These are phyloP conservation scores for Leptogaster cylindrica DNA, from an alignment of 2,888 invertebrate genomes.

Conservation along the genomic window DNA sequence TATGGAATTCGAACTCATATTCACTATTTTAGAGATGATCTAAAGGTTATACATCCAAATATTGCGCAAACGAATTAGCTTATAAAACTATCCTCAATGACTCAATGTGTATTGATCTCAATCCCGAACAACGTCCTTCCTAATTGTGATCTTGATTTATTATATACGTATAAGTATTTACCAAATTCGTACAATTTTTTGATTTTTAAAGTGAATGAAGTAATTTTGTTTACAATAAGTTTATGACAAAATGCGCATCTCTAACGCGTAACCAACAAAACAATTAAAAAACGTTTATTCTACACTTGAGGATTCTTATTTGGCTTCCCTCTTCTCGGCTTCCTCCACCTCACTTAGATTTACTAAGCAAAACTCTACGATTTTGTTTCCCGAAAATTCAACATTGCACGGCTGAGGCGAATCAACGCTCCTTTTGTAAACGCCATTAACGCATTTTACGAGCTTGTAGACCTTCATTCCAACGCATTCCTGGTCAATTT, in stretches of 20 bases:
- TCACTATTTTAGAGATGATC: neutral
- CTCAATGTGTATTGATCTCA: too few species aligned
- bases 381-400: conserved; percentile 77
- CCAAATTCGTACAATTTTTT: neutral
- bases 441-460: conserved; percentile 70
- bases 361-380: conserved; percentile 76
- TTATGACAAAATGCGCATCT: neutral
- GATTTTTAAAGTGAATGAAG: neutral
- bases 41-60: neutral
- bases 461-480: conserved; percentile 76
- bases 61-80: neutral
- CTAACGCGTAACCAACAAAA: neutral
- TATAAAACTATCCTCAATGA: neutral
- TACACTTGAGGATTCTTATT: too few species aligned
- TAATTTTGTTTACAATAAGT: neutral
- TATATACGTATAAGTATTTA: neutral
- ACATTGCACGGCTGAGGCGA: conserved; percentile 68
- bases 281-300: neutral
- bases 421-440: conserved; percentile 67
- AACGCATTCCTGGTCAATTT: conserved; percentile 75
- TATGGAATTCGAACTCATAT: neutral
- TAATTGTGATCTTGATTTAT: neutral
- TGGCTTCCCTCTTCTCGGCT: conserved; percentile 60
- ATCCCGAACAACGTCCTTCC: too few species aligned
- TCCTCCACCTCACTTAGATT: conserved; percentile 71